These are phyloP conservation scores for Brenthis daphne DNA, from an alignment of 2,888 invertebrate species.

Conservation along the genomic window DNA sequence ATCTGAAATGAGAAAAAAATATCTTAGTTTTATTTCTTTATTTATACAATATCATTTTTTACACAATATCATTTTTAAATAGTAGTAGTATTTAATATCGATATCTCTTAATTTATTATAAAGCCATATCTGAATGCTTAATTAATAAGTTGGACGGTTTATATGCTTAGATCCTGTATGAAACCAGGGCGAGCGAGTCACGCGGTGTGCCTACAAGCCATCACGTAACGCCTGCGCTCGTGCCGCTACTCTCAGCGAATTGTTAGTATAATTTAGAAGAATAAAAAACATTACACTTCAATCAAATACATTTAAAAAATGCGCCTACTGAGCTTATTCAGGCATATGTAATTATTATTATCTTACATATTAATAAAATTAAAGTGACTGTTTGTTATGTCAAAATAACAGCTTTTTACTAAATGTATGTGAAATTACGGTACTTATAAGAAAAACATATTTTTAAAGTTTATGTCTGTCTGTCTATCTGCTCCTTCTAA, in stretches of 20 bases:
- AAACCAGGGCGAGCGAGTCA: slow-evolving; percentile 78
- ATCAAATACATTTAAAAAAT: background rate
- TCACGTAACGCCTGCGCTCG: slow-evolving; percentile 50
- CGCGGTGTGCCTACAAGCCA: slow-evolving; percentile 65
- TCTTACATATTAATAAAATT: no score
- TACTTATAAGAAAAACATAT: no score
- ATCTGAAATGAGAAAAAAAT: slow-evolving; percentile 42
- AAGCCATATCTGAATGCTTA: slow-evolving; percentile 55
- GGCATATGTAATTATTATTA: no score
- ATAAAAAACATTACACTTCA: background rate
- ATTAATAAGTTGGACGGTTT: slow-evolving; percentile 62
- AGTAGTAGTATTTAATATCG: slow-evolving; percentile 5
- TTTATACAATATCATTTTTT: background rate
- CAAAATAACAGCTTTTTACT: no score
- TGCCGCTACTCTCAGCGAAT: slow-evolving; percentile 15
- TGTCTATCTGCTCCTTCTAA: no score
- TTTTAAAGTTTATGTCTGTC: no score
- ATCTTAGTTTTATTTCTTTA: background rate
- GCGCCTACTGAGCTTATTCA: no score
- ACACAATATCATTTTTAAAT: background rate
- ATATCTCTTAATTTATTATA: slow-evolving; percentile 27
- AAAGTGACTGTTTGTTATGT: no score
- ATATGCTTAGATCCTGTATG: slow-evolving; percentile 68
- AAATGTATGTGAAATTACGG: no score
- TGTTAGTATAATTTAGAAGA: slow-evolving; percentile 18